phyloP scores from a whole-genome alignment of 2,797 vertebrate genomes.

The Huso huso region DNA sequence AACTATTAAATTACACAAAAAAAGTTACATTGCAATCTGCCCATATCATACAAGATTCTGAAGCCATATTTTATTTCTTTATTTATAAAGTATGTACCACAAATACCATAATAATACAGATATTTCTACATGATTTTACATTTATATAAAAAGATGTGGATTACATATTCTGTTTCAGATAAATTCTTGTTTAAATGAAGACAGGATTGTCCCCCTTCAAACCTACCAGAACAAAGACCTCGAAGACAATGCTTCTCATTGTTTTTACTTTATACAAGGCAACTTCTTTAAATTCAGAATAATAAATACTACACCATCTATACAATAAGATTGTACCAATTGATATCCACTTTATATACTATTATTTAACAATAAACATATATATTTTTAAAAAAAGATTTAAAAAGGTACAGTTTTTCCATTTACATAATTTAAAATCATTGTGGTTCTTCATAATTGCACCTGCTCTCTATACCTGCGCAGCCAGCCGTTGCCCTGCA shows the following conservation, averaged over 20 bases:
- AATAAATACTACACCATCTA: slow-evolving; percentile 63
- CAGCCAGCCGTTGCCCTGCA: neutral
- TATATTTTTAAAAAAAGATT: slow-evolving; percentile 23
- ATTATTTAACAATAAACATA: slow-evolving; percentile 36
- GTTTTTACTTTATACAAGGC: slow-evolving; percentile 64
- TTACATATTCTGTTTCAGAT: slow-evolving; percentile 27
- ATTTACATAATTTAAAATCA: slow-evolving; percentile 32
- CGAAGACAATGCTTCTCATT: slow-evolving; percentile 50
- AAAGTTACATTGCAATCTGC: slow-evolving; percentile 95
- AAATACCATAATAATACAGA: slow-evolving; percentile 57
- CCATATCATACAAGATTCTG: slow-evolving; percentile 75
- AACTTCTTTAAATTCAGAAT: slow-evolving; percentile 55
- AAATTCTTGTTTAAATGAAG: too few species aligned
- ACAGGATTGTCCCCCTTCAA: slow-evolving; percentile 40
- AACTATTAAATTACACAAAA: slow-evolving; percentile 66
- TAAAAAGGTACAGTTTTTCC: slow-evolving; percentile 24
- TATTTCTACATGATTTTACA: slow-evolving; percentile 64
- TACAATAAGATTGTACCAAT: slow-evolving; percentile 65
- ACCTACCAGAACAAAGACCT: slow-evolving; percentile 53
- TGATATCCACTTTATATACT: slow-evolving; percentile 61
- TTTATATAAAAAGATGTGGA: slow-evolving; percentile 52
- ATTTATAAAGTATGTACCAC: slow-evolving; percentile 76
- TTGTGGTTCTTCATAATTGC: slow-evolving; percentile 27
- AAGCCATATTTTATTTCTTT: slow-evolving; percentile 48
- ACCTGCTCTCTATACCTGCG: slow-evolving; percentile 2